Conservation (phyloP, 2,113 vertebrate species). For the Python bivittatus region DNA sequence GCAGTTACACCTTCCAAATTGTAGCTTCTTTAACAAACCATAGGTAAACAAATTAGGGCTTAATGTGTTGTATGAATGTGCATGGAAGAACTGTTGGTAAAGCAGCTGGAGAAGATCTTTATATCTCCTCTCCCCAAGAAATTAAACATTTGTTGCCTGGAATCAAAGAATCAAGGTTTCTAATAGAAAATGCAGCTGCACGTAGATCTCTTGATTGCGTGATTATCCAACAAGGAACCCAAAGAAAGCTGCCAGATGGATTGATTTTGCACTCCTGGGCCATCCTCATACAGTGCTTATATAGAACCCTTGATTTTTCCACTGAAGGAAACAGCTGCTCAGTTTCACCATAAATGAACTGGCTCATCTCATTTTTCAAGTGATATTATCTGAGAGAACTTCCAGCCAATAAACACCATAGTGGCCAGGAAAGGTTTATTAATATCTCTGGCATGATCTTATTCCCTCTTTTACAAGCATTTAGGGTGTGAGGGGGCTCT, state of each 20-base stretch:
- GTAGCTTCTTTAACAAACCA: not conserved
- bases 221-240: not conserved
- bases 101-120: not conserved
- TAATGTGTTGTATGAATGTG: not conserved
- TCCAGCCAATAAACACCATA: not conserved
- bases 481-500: no score
- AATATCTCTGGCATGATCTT: no score
- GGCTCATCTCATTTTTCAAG: not conserved
- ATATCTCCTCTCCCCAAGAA: not conserved
- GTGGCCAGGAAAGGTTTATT: not conserved
- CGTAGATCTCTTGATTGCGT: not conserved
- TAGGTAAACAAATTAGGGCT: not conserved
- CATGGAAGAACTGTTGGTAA: not conserved
- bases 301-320: not conserved
- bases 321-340: not conserved
- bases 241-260: not conserved
- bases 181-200: not conserved
- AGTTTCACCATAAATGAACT: not conserved
- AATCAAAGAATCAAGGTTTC: not conserved
- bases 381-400: not conserved
- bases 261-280: not conserved
- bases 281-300: conserved; percentile 7
- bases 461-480: no score
- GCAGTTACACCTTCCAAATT: not conserved
- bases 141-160: not conserved